Evolutionary conservation across 2,797 vertebrate genomes (phyloP).

Genomic region (Muscicapa comitata): DNA sequence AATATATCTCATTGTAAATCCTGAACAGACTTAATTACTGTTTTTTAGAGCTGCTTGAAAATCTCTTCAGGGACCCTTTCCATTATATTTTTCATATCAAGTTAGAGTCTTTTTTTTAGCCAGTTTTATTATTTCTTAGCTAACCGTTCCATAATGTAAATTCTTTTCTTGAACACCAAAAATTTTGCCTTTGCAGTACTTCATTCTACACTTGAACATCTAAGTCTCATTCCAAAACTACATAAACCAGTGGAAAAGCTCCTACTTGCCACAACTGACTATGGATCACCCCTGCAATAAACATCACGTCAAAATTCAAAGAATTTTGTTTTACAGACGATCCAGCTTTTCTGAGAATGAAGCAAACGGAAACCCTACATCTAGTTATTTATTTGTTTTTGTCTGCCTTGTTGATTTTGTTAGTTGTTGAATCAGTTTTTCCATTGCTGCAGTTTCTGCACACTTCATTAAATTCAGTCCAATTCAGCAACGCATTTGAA

Average conservation of each 20-base stretch:
- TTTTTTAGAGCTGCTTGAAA: background rate
- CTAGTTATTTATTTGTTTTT: conserved; percentile 43
- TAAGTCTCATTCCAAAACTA: background rate
- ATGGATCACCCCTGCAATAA: background rate
- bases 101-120: background rate
- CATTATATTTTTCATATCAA: background rate
- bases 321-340: background rate
- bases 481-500: background rate
- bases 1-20: background rate
- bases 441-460: background rate
- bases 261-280: background rate
- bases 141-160: background rate
- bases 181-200: background rate
- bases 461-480: background rate
- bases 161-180: background rate
- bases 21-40: background rate
- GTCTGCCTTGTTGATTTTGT: background rate
- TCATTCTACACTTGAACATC: background rate
- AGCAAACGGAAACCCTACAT: background rate
- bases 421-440: conserved; percentile 33
- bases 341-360: conserved; percentile 41
- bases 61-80: background rate
- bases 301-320: background rate
- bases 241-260: background rate
- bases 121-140: background rate